Evolutionary conservation across 2,113 vertebrate species (phyloP).

Genomic region (Crotalus tigris): DNA sequence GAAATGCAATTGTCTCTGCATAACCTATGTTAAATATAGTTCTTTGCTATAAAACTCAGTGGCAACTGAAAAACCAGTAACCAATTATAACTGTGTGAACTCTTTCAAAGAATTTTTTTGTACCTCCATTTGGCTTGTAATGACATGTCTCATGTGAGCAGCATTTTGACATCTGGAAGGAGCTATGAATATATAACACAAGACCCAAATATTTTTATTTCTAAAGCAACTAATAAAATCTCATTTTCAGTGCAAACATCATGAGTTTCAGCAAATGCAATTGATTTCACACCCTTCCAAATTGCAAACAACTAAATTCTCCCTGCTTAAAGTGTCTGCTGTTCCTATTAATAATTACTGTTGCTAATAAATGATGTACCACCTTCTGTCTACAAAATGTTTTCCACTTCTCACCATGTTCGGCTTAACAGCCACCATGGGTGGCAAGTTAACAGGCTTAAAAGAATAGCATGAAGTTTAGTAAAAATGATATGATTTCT

Average conservation of each 20-base stretch:
- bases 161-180: constrained; percentile 1
- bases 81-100: constrained; percentile 11
- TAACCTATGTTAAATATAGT: background rate
- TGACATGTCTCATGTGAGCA: background rate
- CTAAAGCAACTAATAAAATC: constrained; percentile 2
- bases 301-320: background rate
- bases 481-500: background rate
- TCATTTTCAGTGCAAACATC: constrained; percentile 14
- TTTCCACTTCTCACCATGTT: background rate
- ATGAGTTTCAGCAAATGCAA: background rate
- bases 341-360: constrained; percentile 5
- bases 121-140: background rate
- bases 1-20: background rate
- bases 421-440: background rate
- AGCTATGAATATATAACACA: constrained; percentile 1
- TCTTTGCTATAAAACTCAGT: background rate
- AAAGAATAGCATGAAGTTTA: background rate
- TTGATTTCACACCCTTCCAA: constrained; percentile 15
- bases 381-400: background rate
- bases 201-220: constrained; percentile 13
- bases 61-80: background rate
- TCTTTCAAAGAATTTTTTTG: background rate
- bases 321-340: background rate
- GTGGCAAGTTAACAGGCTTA: background rate
- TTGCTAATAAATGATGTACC: background rate